Evolutionary conservation across 2,888 invertebrate genomes (phyloP).

Genomic region (Cerastis leucographa): DNA sequence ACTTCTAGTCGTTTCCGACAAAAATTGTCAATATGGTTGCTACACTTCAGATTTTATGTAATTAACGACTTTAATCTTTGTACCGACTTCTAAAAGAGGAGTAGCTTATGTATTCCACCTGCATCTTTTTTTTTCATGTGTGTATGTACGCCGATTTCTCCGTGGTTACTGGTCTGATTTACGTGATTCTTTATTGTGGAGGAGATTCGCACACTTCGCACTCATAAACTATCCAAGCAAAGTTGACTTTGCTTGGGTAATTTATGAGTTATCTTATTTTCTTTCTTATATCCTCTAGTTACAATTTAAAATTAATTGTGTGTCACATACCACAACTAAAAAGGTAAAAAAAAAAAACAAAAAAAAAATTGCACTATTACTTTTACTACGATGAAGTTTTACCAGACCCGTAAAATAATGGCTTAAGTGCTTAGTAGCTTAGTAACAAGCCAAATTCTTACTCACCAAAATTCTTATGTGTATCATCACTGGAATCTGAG

Average conservation of each 20-base stretch:
- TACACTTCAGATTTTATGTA: background rate
- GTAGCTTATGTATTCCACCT: background rate
- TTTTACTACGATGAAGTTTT: background rate
- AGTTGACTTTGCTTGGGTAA: too few relatives aligned
- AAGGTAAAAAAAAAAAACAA: background rate
- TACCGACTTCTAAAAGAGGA: background rate
- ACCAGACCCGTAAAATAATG: background rate
- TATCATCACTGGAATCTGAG: conserved; percentile 87
- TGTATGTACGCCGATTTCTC: background rate
- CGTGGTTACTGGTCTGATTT: background rate
- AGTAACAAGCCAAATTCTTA: conserved; percentile 23
- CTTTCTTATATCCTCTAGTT: background rate
- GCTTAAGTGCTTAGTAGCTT: background rate
- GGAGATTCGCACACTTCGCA: too few relatives aligned
- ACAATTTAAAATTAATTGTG: background rate
- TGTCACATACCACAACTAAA: background rate
- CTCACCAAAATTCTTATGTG: conserved; percentile 87
- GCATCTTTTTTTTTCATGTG: background rate
- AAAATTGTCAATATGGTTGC: background rate
- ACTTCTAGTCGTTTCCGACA: background rate
- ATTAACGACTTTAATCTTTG: background rate
- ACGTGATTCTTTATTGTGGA: too few relatives aligned
- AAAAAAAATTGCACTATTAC: background rate
- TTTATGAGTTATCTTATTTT: background rate
- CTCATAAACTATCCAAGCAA: too few relatives aligned